Evolutionary conservation across 1,140 invertebrate species (phyloP), one percentile per base, ranked within the genome.

Genomic region (Aleiodes sp.): DNA sequence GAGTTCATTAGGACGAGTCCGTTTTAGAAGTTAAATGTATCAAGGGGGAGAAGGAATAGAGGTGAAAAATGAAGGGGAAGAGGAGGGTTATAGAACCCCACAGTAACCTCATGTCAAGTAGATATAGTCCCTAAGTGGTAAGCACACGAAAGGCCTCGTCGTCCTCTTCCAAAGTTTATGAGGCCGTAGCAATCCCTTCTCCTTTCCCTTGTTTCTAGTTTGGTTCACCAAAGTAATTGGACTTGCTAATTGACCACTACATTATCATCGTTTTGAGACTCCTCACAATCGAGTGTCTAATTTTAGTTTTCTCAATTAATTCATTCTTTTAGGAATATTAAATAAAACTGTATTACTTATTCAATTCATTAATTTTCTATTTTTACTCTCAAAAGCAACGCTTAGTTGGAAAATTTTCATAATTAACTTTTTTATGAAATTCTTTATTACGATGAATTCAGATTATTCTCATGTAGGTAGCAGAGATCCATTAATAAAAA

Each of bases 191-290:
- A 60, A 26, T 41, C 65, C 57, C 26, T n/a, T n/a, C n/a, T n/a
- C n/a, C n/a, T n/a, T n/a, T n/a, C n/a, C n/a, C n/a, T n/a, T n/a
- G n/a, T n/a, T n/a, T n/a, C n/a, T n/a, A n/a, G 26, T 12, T 52
- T 9, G 46, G 46, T 52, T 24, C 21, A 52, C 46, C 64, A 7
- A 31, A 57, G 37, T 68, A 67, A 67, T 67, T 67, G 59, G 66
- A 61, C 46, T 62, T 62, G 43, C 59, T 68, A 61, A 68, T 68
- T 62, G 46, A 62, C 59, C 37, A 60, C 52, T 39, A 29, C 28
- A 28, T 31, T 65, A 65, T 46, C 29, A 65, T 46, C 37, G 43
- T 31, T 43, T 43, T 21, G 14, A 29, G 29, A 62, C 39, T 24
- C 62, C n/a, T 33, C 39, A 9, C 33, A 24, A 60, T 61, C 10